phyloP scores from a whole-genome alignment of 2,888 invertebrate species.

The Coleophora flavipennella region DNA sequence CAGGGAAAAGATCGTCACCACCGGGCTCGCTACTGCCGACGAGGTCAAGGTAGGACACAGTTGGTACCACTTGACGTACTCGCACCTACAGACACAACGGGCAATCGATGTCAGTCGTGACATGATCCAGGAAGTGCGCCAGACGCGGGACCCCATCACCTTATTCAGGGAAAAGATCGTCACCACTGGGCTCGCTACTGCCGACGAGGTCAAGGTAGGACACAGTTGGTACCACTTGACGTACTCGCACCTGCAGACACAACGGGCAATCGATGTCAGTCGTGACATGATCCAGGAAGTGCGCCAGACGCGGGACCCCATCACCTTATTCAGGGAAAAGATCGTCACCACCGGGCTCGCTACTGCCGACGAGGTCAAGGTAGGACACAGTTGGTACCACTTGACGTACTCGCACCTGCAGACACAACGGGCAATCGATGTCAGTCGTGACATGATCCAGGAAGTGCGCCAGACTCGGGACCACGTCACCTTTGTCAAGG shows the following conservation, averaged over 20 bases:
- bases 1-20: constrained; percentile 88
- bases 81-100: no score
- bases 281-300: constrained; percentile 97
- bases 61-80: no score
- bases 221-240: no score
- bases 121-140: constrained; percentile 94
- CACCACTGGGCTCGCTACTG: constrained; percentile 79
- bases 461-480: no score
- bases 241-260: no score
- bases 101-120: no score
- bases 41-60: constrained; percentile 98
- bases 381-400: constrained; percentile 75
- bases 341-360: constrained; percentile 83
- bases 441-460: no score
- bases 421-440: no score
- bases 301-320: constrained; percentile 95
- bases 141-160: constrained; percentile 96
- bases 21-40: constrained; percentile 84
- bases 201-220: constrained; percentile 94
- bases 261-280: no score
- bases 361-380: constrained; percentile 92
- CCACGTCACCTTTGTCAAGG: no score
- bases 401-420: no score
- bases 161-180: constrained; percentile 93
- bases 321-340: constrained; percentile 94